Conservation (phyloP, 2,113 vertebrate genomes). For the Pycnonotus jocosus region DNA sequence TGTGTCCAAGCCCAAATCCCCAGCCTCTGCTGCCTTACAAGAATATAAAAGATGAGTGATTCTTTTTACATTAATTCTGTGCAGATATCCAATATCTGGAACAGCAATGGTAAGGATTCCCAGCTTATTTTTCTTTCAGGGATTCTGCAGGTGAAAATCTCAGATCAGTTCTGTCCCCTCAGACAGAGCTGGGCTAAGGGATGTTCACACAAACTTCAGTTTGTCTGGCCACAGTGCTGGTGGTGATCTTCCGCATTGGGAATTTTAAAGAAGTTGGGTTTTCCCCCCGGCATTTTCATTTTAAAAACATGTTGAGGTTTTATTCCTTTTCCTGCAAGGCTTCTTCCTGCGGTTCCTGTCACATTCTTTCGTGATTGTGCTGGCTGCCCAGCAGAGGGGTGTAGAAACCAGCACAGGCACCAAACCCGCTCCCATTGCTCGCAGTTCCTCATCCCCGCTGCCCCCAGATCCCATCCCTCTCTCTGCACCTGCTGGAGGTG, state of each 20-base stretch:
- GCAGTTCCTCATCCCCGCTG: not conserved
- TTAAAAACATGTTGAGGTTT: not conserved
- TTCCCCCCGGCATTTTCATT: not conserved
- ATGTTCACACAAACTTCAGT: accelerated
- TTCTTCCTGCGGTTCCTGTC: not conserved
- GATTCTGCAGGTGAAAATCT: not conserved
- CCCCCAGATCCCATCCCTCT: not conserved
- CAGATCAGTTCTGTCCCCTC: accelerated
- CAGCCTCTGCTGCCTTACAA: not conserved
- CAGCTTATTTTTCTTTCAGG: not conserved
- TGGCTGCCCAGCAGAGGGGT: constrained; percentile 40
- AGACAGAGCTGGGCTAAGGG: not conserved
- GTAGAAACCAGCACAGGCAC: not conserved
- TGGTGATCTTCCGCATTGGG: not conserved
- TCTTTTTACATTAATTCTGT: not conserved
- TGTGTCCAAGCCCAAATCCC: not conserved
- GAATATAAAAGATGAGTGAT: not conserved
- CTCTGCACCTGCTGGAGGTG: not conserved
- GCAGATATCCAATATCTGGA: not conserved
- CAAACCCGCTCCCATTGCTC: not conserved
- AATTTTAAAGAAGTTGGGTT: not conserved
- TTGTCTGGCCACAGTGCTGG: not conserved
- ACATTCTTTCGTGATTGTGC: not conserved
- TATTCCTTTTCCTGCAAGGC: not conserved
- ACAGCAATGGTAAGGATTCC: not conserved